Evolutionary conservation across 2,113 vertebrate genomes (phyloP), one percentile per base, ranked within the genome.

Genomic region (Ornithorhynchus anatinus): DNA sequence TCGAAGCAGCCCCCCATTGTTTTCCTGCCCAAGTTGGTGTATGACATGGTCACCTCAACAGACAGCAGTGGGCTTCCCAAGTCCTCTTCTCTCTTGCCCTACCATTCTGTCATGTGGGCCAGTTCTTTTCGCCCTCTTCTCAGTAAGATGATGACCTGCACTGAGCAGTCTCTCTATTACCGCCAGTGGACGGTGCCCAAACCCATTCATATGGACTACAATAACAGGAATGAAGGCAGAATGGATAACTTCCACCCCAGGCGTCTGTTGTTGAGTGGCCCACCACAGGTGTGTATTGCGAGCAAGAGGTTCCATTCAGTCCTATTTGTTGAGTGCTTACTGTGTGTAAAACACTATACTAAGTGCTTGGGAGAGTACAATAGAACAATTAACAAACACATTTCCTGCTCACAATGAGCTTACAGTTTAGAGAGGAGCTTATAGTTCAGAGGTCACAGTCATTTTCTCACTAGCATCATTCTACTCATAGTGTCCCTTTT

Each of bases 111-210:
- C 14, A 93, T 92, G 62, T 99, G 98, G 98, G 94, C 94, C 61
- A 97, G 96, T 89, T 96, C 96, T 82, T 98, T 98, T 82, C 96
- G 97, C 16, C 98, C 98, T 4, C 87, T 96, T 17, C 94, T 98
- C 85, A 98, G 95, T 84, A 98, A 97, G 84, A 96, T 96, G 86
- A 99, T 99, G 98, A 99, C 98, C 0, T 97, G 95, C 84, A 99
- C 98, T 0, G 98, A 99, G 76, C 98, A 99, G 92, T 99, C 98
- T 1, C 94, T 99, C 2, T 99, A 99, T 80, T 99, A 99, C 79
- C 96, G 98, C 29, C 98, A 99, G 45, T 99, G 98, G 98, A 99
- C 96, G 0, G 90, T 95, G 12, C 96, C 98, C 35, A 93, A 93
- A 65, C 93, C 95, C 27, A 86, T 92, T 84, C 98, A 99, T 85